These are phyloP conservation scores for Parazoanthus swiftii DNA, from an alignment of 92 coral and sea anemone genomes.

Conservation along the genomic window DNA sequence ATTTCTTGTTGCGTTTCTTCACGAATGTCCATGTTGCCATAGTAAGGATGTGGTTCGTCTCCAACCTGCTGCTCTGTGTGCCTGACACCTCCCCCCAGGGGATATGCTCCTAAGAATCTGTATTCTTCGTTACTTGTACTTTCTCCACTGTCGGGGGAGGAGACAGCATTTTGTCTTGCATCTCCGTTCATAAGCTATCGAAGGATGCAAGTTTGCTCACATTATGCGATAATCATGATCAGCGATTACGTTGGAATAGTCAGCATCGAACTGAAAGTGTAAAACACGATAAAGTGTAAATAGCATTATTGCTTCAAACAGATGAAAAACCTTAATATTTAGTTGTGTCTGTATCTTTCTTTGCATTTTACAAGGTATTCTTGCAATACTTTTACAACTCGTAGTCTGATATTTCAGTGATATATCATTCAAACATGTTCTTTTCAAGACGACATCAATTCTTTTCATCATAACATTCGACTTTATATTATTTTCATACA, in stretches of 20 bases:
- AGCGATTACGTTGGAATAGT: not conserved
- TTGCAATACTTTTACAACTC: too few relatives aligned
- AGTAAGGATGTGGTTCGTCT: not conserved
- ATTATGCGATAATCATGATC: not conserved
- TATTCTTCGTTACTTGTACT: not conserved
- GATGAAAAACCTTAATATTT: too few relatives aligned
- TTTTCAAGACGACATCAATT: too few relatives aligned
- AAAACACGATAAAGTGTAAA: too few relatives aligned
- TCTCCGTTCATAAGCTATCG: conserved; percentile 5
- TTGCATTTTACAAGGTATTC: too few relatives aligned
- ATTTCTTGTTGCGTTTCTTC: not conserved
- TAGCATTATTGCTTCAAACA: too few relatives aligned
- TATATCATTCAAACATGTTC: too few relatives aligned
- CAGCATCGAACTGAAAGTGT: too few relatives aligned
- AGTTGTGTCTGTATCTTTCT: too few relatives aligned
- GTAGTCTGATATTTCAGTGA: too few relatives aligned
- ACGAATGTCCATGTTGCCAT: not conserved
- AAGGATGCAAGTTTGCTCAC: not conserved
- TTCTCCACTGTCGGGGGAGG: not conserved
- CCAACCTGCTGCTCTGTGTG: not conserved
- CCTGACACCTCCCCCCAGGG: not conserved
- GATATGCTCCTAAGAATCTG: not conserved
- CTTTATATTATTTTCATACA: too few relatives aligned
- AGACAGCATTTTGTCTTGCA: not conserved
- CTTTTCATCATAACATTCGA: too few relatives aligned